Base-by-base conservation (phyloP, 2,113 vertebrate species). In the Anser cygnoides region DNA sequence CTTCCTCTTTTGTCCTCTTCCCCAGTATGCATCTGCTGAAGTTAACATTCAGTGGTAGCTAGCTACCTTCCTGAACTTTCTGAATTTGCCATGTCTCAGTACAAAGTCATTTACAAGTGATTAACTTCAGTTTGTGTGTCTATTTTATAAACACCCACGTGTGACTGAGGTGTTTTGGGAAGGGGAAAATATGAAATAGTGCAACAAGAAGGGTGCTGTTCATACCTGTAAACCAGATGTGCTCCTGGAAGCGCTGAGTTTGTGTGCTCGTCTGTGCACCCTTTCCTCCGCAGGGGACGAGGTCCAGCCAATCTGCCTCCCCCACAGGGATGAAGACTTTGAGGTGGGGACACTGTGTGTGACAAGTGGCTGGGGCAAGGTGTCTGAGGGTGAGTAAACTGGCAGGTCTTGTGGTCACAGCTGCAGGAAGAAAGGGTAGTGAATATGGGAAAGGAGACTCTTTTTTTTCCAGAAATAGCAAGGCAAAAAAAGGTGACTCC, bases 301-400 rank as follows among this genome's bases (percentile, higher is more conserved):
- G 3, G 72, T 95, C 31, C 74, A 92, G 55, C 29, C 49, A 7
- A 70, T 89, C 23, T 84, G 85, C 71, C 85, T 94, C 63, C 68
- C 66, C 25, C 55, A 75, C 22, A 75, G 21, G 9, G 49, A 52
- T 63, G 72, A 88, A 43, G 75, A 41, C 19, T 84, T 93, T 14
- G 37, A 75, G 35, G 21, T 33, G 65, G 94, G 90, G 22, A 75
- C 26, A 2, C 25, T 73, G 11, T 67, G 62, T 39, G 50, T 54
- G 16, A 43, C 62, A 21, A 81, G 52, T 9, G 92, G 77, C 46
- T 93, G 85, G 44, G 66, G 63, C 16, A 76, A 75, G 21, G 39
- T 91, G 14, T 82, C 46, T 35, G 95, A 95, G 20, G 55, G 55
- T 16, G 22, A 89, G 67, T 57, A n/a, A 50, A 68, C 55, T 22